Conservation (phyloP, 2,113 vertebrate species). For the Jaculus jaculus region DNA sequence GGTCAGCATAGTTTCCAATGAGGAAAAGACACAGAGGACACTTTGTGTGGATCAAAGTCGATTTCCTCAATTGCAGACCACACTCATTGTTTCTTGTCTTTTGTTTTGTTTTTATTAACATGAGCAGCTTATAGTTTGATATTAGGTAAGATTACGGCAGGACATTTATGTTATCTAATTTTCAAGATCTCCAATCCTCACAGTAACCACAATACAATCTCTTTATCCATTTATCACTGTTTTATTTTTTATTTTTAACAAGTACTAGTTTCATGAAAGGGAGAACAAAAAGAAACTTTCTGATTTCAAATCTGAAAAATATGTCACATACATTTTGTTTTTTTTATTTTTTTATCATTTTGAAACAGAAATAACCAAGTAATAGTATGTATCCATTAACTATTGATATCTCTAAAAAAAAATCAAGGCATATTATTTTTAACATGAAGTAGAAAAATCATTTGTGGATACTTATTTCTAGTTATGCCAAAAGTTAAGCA, state of each 20-base stretch:
- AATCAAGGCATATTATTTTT: not conserved
- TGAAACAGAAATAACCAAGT: not conserved
- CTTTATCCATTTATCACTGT: not conserved
- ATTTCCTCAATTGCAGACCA: not conserved
- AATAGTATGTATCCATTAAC: not conserved
- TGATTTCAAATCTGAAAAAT: not conserved
- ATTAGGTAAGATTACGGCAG: not conserved
- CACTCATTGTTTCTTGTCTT: rapidly evolving
- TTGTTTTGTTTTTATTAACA: not conserved
- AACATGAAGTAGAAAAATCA: not conserved
- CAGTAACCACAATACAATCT: not conserved
- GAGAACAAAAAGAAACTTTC: not conserved
- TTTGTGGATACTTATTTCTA: not conserved
- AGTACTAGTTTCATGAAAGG: not conserved
- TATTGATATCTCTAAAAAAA: not conserved
- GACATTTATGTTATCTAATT: not conserved
- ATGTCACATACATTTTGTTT: not conserved
- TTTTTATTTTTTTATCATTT: not conserved
- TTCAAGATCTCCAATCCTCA: not conserved
- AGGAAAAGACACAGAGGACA: not conserved
- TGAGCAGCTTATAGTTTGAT: not conserved
- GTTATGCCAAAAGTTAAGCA: not conserved
- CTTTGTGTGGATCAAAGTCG: not conserved
- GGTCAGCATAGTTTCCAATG: not conserved
- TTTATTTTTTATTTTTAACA: not conserved